Evolutionary conservation across 2,888 invertebrate genomes (phyloP), one percentile per base, ranked within the genome.

Genomic region (Flexamia atlantica): DNA sequence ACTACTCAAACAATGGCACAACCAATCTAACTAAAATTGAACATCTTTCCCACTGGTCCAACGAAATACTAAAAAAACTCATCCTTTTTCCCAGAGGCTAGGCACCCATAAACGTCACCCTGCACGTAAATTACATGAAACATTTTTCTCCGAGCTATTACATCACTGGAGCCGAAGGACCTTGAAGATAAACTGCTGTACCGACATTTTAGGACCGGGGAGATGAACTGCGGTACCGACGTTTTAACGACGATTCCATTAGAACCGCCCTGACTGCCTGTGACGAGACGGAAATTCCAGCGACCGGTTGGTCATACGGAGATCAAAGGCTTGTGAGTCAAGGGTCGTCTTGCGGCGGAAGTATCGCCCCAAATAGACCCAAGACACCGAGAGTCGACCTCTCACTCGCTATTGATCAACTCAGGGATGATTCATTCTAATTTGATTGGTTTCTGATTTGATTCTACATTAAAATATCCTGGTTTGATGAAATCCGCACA

Each of bases 221-320:
- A 72, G 36, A 72, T 46, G 36, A 50, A 76, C 76, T 76, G 50
- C 50, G 76, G 23, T 46, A 76, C 76, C 50, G 76, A 76, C 76
- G 40, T 2, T 42, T 76, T 76, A 76, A 76, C 76, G 76, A 76
- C 76, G 46, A 46, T 42, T 76, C 72, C 72, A 72, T 72, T 72
- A 72, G 40, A 72, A 72, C 36, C 14, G 64, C 14, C 64, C 2
- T 53, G 53, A 53, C 53, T 53, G 5, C 25, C 50, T n/a, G n/a
- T n/a, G 76, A 23, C 76, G 1, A 2, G 50, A 17, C 76, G 50
- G 76, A 76, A 76, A 76, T 76, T 76, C 76, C 76, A 72, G 7
- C 5, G 40, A 4, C 28, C 28, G n/a, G 42, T 23, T 32, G 76
- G 76, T 76, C 76, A 76, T 76, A 76, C 40, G 30, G n/a, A 46